phyloP scores from a whole-genome alignment of 2,113 vertebrate genomes.

The Orcinus orca region DNA sequence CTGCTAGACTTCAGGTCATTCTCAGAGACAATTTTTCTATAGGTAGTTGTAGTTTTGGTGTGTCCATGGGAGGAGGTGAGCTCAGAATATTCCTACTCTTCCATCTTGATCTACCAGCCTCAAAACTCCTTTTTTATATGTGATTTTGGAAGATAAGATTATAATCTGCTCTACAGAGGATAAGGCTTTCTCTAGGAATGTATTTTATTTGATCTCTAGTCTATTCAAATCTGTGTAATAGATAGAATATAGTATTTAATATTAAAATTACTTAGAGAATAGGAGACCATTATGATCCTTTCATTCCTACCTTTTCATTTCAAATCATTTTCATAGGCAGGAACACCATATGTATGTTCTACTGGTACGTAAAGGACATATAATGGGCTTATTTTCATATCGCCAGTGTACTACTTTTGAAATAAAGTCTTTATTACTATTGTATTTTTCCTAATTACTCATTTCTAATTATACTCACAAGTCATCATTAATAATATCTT shows the following conservation, averaged over 20 bases:
- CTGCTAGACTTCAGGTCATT: not conserved
- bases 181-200: not conserved
- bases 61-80: not conserved
- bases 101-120: not conserved
- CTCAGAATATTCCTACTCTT: not conserved
- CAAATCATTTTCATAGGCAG: conserved; percentile 47
- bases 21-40: not conserved
- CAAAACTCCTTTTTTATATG: not conserved
- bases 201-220: not conserved
- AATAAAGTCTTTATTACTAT: conserved; percentile 50
- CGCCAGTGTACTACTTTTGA: conserved; percentile 15
- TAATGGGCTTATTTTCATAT: conserved; percentile 45
- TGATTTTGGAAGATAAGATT: not conserved
- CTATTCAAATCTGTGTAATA: conserved; percentile 17
- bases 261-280: conserved; percentile 24
- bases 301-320: not conserved
- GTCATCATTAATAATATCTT: conserved; percentile 38
- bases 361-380: not conserved
- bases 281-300: conserved; percentile 32
- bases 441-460: conserved; percentile 39
- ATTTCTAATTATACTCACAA: conserved; percentile 58
- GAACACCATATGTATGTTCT: not conserved
- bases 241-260: not conserved
- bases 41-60: not conserved
- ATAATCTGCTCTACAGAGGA: not conserved